These are phyloP conservation scores for Tyria jacobaeae DNA, from an alignment of 2,888 invertebrate species.

Conservation along the genomic window DNA sequence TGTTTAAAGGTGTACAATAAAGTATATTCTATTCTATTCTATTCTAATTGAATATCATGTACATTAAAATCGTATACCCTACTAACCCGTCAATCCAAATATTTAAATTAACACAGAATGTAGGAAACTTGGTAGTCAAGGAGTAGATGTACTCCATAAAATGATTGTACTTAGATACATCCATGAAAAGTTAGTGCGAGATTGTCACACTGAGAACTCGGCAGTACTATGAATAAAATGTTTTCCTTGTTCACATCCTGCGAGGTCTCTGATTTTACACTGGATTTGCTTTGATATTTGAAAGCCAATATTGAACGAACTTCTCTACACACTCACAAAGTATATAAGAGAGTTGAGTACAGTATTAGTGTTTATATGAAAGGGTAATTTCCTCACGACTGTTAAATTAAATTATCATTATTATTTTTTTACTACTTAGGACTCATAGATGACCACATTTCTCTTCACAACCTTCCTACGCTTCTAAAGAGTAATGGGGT, in stretches of 20 bases:
- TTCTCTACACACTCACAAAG: conserved; percentile 48
- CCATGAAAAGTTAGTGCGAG: conserved; percentile 47
- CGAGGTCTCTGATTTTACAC: conserved; percentile 53
- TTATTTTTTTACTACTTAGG: too few relatives aligned
- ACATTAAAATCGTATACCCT: too few relatives aligned
- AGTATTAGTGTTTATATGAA: conserved; percentile 9
- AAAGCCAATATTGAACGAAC: conserved; percentile 56
- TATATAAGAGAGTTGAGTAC: conserved; percentile 59
- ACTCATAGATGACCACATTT: too few relatives aligned
- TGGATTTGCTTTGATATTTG: conserved; percentile 51
- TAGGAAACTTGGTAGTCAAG: too few relatives aligned
- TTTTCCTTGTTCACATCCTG: conserved; percentile 60
- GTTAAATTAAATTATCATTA: too few relatives aligned
- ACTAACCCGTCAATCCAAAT: too few relatives aligned
- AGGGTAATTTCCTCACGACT: neutral
- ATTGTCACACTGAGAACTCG: conserved; percentile 38
- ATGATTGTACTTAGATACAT: conserved; percentile 17
- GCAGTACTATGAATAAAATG: conserved; percentile 57
- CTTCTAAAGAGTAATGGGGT: neutral
- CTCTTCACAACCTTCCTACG: too few relatives aligned
- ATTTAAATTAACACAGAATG: neutral
- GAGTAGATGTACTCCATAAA: conserved; percentile 11
- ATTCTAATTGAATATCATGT: too few relatives aligned
- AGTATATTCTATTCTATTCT: too few relatives aligned
- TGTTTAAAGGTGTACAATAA: too few relatives aligned